Percentiles rank a stretch among this genome's conserved stretches.
Conservation (phyloP, 1,140 invertebrate genomes). For the Homarus americanus region DNA sequence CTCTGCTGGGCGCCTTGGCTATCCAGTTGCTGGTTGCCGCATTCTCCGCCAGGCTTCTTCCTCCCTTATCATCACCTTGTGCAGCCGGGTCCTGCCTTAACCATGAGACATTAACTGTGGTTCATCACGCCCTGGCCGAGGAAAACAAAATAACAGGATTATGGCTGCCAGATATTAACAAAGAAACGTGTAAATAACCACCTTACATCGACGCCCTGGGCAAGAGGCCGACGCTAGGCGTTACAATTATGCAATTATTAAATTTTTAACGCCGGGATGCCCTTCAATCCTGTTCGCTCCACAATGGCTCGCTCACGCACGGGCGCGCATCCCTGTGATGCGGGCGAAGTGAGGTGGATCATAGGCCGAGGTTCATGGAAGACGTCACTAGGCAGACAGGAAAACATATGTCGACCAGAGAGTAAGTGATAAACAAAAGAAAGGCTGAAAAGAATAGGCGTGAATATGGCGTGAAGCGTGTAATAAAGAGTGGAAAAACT, state of each 20-base stretch:
- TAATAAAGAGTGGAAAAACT: slow-evolving; percentile 24
- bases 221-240: not conserved
- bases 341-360: too few species aligned
- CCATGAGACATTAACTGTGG: slow-evolving; percentile 8
- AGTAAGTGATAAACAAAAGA: slow-evolving; percentile 28
- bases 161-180: slow-evolving; percentile 3
- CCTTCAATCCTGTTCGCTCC: not conserved
- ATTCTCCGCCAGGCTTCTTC: not conserved
- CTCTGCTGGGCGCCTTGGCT: not conserved
- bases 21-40: not conserved
- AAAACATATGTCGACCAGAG: not conserved
- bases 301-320: slow-evolving; percentile 15
- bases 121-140: slow-evolving; percentile 8
- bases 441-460: slow-evolving; percentile 22
- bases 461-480: slow-evolving; percentile 32
- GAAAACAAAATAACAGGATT: slow-evolving; percentile 17
- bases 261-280: slow-evolving; percentile 3
- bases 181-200: slow-evolving; percentile 4
- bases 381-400: too few species aligned
- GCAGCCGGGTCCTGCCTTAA: not conserved
- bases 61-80: not conserved
- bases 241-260: slow-evolving; percentile 50
- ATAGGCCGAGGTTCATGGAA: too few species aligned
- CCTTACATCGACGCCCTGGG: not conserved
- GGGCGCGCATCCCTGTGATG: too few species aligned